Conservation (phyloP, 2,797 vertebrate genomes). For the Pseudochaenichthys georgianus region DNA sequence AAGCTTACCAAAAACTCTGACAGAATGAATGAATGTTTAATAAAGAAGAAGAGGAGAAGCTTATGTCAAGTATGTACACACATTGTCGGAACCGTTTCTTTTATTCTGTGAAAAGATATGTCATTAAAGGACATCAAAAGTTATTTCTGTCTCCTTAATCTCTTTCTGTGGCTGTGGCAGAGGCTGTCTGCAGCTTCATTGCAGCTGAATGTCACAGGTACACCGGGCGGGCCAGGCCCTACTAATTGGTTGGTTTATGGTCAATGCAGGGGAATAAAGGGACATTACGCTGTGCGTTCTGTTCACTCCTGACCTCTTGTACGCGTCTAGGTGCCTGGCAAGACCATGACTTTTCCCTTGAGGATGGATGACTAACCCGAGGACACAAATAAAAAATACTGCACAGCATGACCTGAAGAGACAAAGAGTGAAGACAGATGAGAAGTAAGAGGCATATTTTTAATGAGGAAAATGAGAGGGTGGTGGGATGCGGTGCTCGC, state of each 20-base stretch:
- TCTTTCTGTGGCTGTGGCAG: constrained; percentile 28
- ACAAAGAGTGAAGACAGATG: constrained; percentile 21
- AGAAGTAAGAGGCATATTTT: constrained; percentile 42
- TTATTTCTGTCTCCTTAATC: background rate
- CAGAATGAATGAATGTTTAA: constrained; percentile 5
- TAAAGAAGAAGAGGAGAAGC: background rate
- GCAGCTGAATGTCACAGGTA: constrained; percentile 70
- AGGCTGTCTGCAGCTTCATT: constrained; percentile 69
- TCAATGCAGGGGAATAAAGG: constrained; percentile 62
- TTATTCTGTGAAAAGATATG: constrained; percentile 19
- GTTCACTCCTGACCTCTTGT: constrained; percentile 60
- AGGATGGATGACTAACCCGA: constrained; percentile 25
- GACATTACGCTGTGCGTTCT: constrained; percentile 47
- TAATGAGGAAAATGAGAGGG: constrained; percentile 61
- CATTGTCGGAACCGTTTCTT: constrained; percentile 4
- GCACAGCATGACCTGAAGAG: constrained; percentile 20
- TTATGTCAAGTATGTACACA: background rate
- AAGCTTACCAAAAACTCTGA: constrained; percentile 5
- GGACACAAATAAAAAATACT: constrained; percentile 41
- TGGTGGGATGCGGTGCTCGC: constrained; percentile 12
- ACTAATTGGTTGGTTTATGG: constrained; percentile 77
- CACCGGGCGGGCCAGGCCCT: constrained; percentile 58
- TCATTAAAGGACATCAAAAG: constrained; percentile 40
- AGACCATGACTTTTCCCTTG: constrained; percentile 25
- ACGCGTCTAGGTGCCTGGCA: constrained; percentile 19